Evolutionary conservation across 2,888 invertebrate species (phyloP), one percentile per base, ranked within the genome.

Genomic region (Pilophorus perplexus): DNA sequence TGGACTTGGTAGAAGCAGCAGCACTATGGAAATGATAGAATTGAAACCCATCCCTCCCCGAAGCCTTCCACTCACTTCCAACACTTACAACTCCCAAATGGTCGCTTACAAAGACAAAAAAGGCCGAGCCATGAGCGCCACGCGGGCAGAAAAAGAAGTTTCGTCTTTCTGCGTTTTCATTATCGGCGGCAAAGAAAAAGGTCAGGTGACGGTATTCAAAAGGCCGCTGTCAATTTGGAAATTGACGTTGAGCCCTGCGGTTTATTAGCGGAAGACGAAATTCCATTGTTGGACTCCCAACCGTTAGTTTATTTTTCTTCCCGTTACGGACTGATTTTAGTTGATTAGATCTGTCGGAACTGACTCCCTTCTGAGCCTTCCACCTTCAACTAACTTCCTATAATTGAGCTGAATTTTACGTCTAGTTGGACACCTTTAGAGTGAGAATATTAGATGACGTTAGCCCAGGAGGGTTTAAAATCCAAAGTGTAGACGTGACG

Each of bases 161-260:
- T 77, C 67, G 75, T 75, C 52, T 76, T 76, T 85, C 40, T 85
- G 83, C 73, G 81, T 88, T 69, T 88, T 85, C 74, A 75, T 92
- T 66, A 82, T 89, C 68, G 91, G 91, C 0, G 92, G 92, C 0
- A 85, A 86, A 73, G 90, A 91, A 76, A 85, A 87, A 54, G 86
- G 88, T 12, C 88, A 89, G 72, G 84, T 86, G 2, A 88, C 89
- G 14, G 83, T 86, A 65, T 86, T 89, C 73, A 85, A 87, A 74
- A 80, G 86, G 73, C 90, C 90, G 8, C 82, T 90, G 37, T 87
- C 89, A 10, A 82, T 90, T 74, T 90, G 90, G 90, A 86, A 86
- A 72, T 81, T 89, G 70, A 83, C 87, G 72, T 76, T 89, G 65
- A 79, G 78, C 72, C 78, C 73, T 8, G 71, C 73, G 55, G 72